Evolutionary conservation across 2,113 vertebrate species (phyloP), one percentile per base, ranked within the genome.

Genomic region (Atrichornis clamosus): DNA sequence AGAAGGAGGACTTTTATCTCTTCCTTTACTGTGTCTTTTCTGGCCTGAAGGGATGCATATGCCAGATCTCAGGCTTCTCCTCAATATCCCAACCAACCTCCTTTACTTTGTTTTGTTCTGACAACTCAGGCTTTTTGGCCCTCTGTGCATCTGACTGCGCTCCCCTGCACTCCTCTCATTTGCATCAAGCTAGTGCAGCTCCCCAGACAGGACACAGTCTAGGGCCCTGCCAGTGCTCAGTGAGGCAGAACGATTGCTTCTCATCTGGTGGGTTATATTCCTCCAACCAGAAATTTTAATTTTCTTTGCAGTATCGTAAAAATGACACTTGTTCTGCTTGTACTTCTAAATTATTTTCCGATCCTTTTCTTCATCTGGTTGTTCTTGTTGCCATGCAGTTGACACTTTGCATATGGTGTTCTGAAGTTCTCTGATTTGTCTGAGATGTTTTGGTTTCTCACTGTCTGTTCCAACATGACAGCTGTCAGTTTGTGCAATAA

Each of bases 21-120:
- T 59, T 62, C 27, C 3, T 37, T 81, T 81, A 12, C 33, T 24
- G 21, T 23, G 9, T 72, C 13, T 60, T 50, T 67, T 85, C 30
- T 80, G 39, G 24, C 19, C 42, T 59, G 23, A 89, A 50, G 24
- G 21, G 27, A 18, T 1, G 2, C 3, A 35, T 39, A 9, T 58
- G 11, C 32, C 39, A 22, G 30, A 53, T 44, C 6, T 79, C n/a
- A 58, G 24, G 13, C 23, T 85, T 65, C 32, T 62, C 9, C 67
- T 74, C 37, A 59, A 20, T 7, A 77, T n/a, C 21, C 21, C 18
- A 63, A 6, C 0, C 1, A 13, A n/a, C 11, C 0, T 19, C 0
- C 37, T 59, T 41, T 88, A 30, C 13, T 85, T 50, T 12, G 79
- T 5, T 1, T 1, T 50, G 10, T 46, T 72, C 15, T 4, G 13